Conservation (phyloP, 2,797 vertebrate genomes). For the Heteromormyrus szaboi region DNA sequence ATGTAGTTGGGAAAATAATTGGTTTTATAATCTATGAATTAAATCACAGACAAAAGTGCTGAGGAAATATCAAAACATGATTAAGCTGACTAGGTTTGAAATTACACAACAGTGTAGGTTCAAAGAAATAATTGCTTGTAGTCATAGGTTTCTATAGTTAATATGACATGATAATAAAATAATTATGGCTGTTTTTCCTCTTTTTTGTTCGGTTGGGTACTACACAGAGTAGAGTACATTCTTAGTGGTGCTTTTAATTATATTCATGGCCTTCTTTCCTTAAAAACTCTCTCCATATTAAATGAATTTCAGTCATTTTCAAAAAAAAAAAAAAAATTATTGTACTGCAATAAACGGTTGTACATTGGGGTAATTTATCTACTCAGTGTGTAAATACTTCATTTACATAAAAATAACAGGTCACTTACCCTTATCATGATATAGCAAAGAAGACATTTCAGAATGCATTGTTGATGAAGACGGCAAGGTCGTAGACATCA, state of each 20-base stretch:
- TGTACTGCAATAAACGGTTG: neutral
- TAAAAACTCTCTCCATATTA: neutral
- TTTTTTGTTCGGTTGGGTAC: neutral
- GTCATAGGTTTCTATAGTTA: constrained; percentile 26
- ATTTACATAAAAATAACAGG: neutral
- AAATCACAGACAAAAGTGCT: constrained; percentile 28
- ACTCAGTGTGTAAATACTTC: neutral
- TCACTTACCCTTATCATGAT: neutral
- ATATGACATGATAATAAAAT: constrained; percentile 11
- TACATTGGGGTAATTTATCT: neutral
- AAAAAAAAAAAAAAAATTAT: neutral
- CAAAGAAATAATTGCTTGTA: constrained; percentile 29
- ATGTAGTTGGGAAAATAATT: constrained; percentile 33
- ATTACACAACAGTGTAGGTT: constrained; percentile 36
- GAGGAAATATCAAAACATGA: constrained; percentile 39
- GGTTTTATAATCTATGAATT: constrained; percentile 33
- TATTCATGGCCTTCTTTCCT: neutral
- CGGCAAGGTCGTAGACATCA: neutral
- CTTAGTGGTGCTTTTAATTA: neutral
- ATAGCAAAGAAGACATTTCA: neutral
- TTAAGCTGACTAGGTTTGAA: constrained; percentile 33
- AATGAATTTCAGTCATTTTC: neutral
- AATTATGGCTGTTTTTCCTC: neutral
- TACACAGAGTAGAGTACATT: neutral
- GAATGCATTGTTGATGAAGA: neutral